These are phyloP conservation scores for Montipora capricornis DNA, from an alignment of 64 coral and sea anemone species.

Conservation along the genomic window DNA sequence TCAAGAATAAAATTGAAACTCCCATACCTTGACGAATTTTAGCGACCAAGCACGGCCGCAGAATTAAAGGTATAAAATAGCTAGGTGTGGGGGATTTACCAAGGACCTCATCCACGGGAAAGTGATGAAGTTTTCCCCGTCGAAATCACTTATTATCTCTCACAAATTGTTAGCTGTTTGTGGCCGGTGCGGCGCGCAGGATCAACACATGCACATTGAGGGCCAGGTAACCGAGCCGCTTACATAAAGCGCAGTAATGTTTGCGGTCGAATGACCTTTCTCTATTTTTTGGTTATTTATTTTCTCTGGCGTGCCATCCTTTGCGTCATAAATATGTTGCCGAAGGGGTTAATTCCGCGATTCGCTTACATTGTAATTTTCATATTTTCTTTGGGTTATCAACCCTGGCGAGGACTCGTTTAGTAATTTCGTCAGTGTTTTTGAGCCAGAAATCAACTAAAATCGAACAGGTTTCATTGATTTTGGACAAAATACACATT, in stretches of 20 bases:
- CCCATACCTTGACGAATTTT: conserved; percentile 84
- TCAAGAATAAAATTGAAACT: conserved; percentile 98
- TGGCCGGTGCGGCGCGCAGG: conserved; percentile 85
- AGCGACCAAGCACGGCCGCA: conserved; percentile 35
- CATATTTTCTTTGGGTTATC: too few species aligned
- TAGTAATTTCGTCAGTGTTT: too few species aligned
- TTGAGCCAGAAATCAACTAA: too few species aligned
- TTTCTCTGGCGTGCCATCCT: not conserved
- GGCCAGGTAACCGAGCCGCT: conserved; percentile 14
- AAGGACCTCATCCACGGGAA: conserved; percentile 15
- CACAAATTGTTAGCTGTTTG: conserved; percentile 46
- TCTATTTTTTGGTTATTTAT: not conserved
- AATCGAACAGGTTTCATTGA: too few species aligned
- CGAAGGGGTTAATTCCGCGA: too few species aligned
- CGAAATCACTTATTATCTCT: conserved; percentile 31
- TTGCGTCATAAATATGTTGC: not conserved
- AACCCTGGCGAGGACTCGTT: too few species aligned
- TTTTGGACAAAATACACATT: too few species aligned
- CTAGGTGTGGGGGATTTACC: not conserved
- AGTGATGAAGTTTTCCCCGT: conserved; percentile 24
- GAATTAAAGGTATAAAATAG: not conserved
- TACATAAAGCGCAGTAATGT: not conserved
- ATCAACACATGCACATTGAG: conserved; percentile 92
- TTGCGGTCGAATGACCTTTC: not conserved
- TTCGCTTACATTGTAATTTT: too few species aligned